These are phyloP conservation scores for Hylomyscus alleni DNA, from an alignment of 2,797 vertebrate genomes.

Conservation along the genomic window DNA sequence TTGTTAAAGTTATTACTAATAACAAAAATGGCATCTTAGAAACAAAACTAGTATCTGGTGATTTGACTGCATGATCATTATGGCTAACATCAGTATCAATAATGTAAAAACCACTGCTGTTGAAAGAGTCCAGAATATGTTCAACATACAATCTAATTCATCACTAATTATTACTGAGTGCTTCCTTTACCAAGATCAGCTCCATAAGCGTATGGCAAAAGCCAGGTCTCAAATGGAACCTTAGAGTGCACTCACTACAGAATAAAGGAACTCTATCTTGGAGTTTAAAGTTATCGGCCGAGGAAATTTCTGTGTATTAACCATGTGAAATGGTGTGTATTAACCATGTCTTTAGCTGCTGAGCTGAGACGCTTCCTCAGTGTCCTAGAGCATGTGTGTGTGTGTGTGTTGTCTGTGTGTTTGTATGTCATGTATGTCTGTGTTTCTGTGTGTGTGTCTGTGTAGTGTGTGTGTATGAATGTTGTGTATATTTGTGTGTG, in stretches of 20 bases:
- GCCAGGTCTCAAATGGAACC: neutral
- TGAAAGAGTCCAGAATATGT: neutral
- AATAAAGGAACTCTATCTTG: neutral
- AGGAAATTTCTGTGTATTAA: neutral
- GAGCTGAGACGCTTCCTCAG: neutral
- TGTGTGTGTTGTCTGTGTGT: neutral
- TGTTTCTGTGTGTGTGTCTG: neutral
- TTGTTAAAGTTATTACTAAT: too few species aligned
- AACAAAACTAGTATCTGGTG: neutral
- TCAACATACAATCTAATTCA: neutral
- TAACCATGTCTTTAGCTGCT: neutral
- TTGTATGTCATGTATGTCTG: too few species aligned
- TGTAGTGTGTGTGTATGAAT: neutral
- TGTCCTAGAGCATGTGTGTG: neutral
- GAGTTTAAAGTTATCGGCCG: conserved; percentile 42
- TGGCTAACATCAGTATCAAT: neutral
- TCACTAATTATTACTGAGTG: neutral
- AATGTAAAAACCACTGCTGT: neutral
- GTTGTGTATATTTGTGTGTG: too few species aligned
- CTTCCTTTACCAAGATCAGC: neutral
- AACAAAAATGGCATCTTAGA: neutral
- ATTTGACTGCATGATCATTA: neutral
- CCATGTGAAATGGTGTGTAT: too few species aligned
- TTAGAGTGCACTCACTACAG: neutral
- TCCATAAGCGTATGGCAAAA: neutral